phyloP scores from a whole-genome alignment of 2,797 vertebrate species.

The Coluber constrictor region DNA sequence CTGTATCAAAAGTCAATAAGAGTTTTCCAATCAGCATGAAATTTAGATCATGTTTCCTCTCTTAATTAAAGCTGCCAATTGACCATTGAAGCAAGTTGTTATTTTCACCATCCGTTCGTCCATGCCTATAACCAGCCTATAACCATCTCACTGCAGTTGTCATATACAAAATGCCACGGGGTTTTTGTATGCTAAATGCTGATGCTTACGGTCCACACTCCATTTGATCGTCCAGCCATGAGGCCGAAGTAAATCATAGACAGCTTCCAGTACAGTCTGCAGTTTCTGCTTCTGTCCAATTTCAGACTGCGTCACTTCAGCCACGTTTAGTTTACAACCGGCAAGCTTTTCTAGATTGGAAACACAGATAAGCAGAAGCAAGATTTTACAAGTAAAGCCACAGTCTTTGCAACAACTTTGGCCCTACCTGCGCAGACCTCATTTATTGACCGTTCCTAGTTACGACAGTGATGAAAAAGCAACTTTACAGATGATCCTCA shows the following conservation, averaged over 20 bases:
- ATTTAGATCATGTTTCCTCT: no score
- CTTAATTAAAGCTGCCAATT: no score
- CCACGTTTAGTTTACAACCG: slow-evolving; percentile 87
- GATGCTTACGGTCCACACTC: slow-evolving; percentile 89
- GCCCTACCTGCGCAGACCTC: neutral
- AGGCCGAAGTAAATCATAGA: slow-evolving; percentile 84
- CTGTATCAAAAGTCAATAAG: no score
- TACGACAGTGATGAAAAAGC: neutral
- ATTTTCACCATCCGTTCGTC: no score
- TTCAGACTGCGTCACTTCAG: slow-evolving; percentile 95
- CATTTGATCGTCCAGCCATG: slow-evolving; percentile 89
- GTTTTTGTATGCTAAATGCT: no score
- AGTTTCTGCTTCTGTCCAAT: slow-evolving; percentile 96
- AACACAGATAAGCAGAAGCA: neutral
- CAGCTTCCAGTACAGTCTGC: slow-evolving; percentile 89
- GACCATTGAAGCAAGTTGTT: no score
- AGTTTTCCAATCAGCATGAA: no score
- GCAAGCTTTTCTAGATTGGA: slow-evolving; percentile 84
- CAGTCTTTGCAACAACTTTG: neutral
- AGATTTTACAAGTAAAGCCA: neutral
- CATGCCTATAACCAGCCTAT: no score
- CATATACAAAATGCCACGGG: no score
- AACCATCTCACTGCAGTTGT: no score
- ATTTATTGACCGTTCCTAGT: neutral
- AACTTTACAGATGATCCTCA: neutral